Conservation (phyloP, 2,113 vertebrate species). For the Cepphus grylle region DNA sequence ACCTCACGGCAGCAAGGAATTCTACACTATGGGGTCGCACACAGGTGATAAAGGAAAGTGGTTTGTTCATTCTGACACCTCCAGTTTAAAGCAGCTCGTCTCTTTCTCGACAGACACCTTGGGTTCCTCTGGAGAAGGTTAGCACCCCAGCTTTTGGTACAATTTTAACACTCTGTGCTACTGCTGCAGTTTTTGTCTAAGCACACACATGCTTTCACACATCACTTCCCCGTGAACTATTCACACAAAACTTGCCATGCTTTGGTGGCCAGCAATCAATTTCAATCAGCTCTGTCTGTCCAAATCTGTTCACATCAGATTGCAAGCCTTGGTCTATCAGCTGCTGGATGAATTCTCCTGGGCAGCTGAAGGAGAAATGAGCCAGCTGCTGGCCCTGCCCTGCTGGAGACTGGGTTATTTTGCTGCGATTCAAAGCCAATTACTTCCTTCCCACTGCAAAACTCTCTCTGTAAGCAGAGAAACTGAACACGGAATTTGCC, state of each 20-base stretch:
- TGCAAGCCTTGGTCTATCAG: not conserved
- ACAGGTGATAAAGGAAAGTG: not conserved
- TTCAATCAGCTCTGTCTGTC: not conserved
- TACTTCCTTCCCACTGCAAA: constrained; percentile 4
- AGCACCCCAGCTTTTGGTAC: not conserved
- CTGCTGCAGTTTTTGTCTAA: not conserved
- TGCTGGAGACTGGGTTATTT: not conserved
- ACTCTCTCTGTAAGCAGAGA: not conserved
- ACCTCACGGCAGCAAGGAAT: not conserved
- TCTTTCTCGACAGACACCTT: not conserved
- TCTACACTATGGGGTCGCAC: not conserved
- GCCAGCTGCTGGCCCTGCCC: not conserved
- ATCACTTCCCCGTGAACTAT: not conserved
- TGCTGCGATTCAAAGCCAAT: not conserved
- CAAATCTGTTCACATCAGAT: not conserved
- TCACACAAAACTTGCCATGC: not conserved
- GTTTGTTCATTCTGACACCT: not conserved
- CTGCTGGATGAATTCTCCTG: not conserved
- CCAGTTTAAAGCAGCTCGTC: not conserved
- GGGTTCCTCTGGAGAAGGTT: not conserved
- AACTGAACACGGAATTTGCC: not conserved
- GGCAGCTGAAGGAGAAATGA: constrained; percentile 32
- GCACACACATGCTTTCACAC: not conserved
- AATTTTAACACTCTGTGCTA: not conserved
- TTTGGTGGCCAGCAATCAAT: constrained; percentile 12